These are phyloP conservation scores for Oriolus oriolus DNA, from an alignment of 2,113 vertebrate species.

Conservation along the genomic window DNA sequence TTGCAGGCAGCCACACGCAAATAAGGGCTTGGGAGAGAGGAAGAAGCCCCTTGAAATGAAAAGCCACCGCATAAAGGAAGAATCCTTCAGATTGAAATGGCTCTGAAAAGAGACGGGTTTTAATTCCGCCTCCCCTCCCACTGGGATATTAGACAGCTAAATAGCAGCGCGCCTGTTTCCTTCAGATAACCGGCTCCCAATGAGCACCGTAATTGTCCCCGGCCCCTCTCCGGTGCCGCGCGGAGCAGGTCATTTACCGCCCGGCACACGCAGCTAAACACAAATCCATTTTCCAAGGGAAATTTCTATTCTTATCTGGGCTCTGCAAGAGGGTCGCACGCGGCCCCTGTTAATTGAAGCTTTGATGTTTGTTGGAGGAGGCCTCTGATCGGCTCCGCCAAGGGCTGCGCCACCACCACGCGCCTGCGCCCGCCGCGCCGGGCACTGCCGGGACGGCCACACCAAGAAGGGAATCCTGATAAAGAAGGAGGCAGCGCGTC, in stretches of 20 bases:
- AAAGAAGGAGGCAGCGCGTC: fast-evolving
- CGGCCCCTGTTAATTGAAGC: slow-evolving; percentile 74
- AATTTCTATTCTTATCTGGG: slow-evolving; percentile 79
- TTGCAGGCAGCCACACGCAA: neutral
- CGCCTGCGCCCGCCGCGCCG: neutral
- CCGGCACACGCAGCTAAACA: slow-evolving; percentile 68
- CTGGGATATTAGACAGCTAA: slow-evolving; percentile 72
- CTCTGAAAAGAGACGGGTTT: slow-evolving; percentile 45
- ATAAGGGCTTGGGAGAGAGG: neutral
- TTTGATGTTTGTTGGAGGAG: slow-evolving; percentile 70
- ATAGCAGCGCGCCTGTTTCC: slow-evolving; percentile 69
- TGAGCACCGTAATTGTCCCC: slow-evolving; percentile 73
- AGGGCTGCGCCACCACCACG: neutral
- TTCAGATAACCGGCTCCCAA: slow-evolving; percentile 75
- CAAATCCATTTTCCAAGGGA: slow-evolving; percentile 76
- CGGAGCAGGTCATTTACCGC: slow-evolving; percentile 73
- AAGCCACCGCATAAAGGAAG: neutral
- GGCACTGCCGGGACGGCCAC: neutral
- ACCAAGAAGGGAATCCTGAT: fast-evolving
- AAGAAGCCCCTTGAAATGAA: neutral
- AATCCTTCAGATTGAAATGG: slow-evolving; percentile 3
- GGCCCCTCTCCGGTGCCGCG: slow-evolving; percentile 53
- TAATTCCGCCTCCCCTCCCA: slow-evolving; percentile 59
- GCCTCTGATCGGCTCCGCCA: slow-evolving; percentile 58
- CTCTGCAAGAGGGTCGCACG: slow-evolving; percentile 75